Percentiles rank a stretch among this genome's conserved stretches.
Conservation (phyloP, 1,140 invertebrate genomes). For the Drosophila simulans region DNA sequence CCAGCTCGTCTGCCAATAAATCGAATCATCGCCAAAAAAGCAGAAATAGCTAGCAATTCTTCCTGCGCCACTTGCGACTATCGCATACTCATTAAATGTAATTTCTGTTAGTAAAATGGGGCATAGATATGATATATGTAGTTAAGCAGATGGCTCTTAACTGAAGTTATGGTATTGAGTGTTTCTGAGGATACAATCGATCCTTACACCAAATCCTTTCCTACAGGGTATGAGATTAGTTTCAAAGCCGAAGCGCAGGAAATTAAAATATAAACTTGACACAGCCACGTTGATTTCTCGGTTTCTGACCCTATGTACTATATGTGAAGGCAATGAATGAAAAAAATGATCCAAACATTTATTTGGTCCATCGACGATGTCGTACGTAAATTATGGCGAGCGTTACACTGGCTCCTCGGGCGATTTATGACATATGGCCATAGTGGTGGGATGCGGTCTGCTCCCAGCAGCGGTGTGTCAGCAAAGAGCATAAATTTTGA, state of each 20-base stretch:
- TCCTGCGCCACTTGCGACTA: constrained; percentile 6
- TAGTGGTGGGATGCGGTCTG: constrained; percentile 49
- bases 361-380: constrained; percentile 63
- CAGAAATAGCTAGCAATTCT: background rate
- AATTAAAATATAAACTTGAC: constrained; percentile 70
- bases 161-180: too few relatives aligned
- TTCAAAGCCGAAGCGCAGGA: constrained; percentile 32
- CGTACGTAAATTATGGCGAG: constrained; percentile 67
- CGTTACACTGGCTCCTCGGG: constrained; percentile 23
- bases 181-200: too few relatives aligned
- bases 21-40: constrained; percentile 55
- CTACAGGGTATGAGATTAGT: too few relatives aligned
- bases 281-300: constrained; percentile 43
- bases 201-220: too few relatives aligned
- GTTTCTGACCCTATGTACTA: constrained; percentile 1
- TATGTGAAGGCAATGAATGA: background rate
- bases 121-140: too few relatives aligned
- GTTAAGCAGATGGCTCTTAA: too few relatives aligned
- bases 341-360: constrained; percentile 72
- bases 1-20: constrained; percentile 66
- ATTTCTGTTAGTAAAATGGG: background rate
- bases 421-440: constrained; percentile 75
- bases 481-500: constrained; percentile 73
- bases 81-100: background rate
- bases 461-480: constrained; percentile 42